Evolutionary conservation across 2,888 invertebrate genomes (phyloP).

Genomic region (Labia minor): DNA sequence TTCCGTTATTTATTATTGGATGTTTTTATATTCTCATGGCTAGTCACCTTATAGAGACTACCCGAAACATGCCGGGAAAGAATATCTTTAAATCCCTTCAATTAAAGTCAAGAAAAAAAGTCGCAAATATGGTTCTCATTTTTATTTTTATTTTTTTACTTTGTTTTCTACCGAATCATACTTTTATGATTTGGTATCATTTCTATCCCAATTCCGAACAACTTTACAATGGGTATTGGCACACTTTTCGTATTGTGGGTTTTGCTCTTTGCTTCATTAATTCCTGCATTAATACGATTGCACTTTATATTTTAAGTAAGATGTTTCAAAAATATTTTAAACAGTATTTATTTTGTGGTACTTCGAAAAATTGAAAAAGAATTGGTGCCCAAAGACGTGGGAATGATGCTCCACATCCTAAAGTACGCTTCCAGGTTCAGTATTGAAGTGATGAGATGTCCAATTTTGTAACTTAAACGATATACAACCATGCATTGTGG

Average conservation of each 20-base stretch:
- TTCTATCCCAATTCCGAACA: slow-evolving; percentile 53
- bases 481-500: too few species aligned
- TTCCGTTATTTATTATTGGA: slow-evolving; percentile 75
- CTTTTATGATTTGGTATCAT: slow-evolving; percentile 76
- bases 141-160: slow-evolving; percentile 84
- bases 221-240: slow-evolving; percentile 64
- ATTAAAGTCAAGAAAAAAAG: slow-evolving; percentile 43
- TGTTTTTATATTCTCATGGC: slow-evolving; percentile 88
- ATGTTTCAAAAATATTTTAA: slow-evolving; percentile 69
- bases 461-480: too few species aligned
- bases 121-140: slow-evolving; percentile 80
- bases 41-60: slow-evolving; percentile 66
- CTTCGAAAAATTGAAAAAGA: slow-evolving; percentile 38
- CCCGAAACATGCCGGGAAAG: slow-evolving; percentile 76
- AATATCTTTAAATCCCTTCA: slow-evolving; percentile 51
- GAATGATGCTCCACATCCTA: slow-evolving; percentile 1
- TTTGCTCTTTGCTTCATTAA: slow-evolving; percentile 81
- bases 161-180: slow-evolving; percentile 76
- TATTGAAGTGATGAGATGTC: too few species aligned
- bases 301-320: slow-evolving; percentile 77
- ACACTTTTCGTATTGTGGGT: slow-evolving; percentile 65
- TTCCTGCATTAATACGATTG: slow-evolving; percentile 83
- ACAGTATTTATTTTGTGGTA: slow-evolving; percentile 73
- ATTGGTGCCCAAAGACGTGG: slow-evolving; percentile 24
- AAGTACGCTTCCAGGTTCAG: background rate